Percentiles rank a stretch among this genome's conserved stretches.
These are phyloP conservation scores for Drosophila ercepeae DNA, from an alignment of 1,140 invertebrate species.

Conservation along the genomic window DNA sequence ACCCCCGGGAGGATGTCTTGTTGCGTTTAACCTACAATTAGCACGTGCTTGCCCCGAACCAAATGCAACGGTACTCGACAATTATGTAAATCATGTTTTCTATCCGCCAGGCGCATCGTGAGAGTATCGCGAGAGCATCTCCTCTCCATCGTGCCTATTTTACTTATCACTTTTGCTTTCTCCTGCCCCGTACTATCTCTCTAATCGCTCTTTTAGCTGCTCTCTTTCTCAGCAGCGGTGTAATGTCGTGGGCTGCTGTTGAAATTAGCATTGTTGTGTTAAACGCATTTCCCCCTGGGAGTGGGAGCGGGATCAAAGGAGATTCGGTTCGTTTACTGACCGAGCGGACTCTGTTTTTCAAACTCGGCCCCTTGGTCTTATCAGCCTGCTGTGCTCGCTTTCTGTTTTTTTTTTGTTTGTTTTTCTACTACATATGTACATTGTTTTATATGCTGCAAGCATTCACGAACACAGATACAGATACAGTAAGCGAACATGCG, in stretches of 20 bases:
- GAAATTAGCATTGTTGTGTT: constrained; percentile 54
- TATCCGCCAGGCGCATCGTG: constrained; percentile 18
- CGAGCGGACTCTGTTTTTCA: constrained; percentile 15
- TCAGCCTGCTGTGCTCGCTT: constrained; percentile 25
- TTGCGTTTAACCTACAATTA: constrained; percentile 80
- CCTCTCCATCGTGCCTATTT: constrained; percentile 6
- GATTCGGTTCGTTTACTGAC: constrained; percentile 10
- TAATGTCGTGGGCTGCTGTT: constrained; percentile 38
- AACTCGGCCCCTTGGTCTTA: constrained; percentile 40
- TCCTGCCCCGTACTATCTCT: constrained; percentile 9
- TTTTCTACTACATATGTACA: constrained; percentile 25
- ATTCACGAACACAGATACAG: neutral
- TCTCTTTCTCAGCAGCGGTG: constrained; percentile 18
- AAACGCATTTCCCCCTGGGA: constrained; percentile 4
- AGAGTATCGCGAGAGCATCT: neutral
- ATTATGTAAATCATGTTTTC: constrained; percentile 81
- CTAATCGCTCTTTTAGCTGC: neutral
- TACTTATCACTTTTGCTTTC: constrained; percentile 39
- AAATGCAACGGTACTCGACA: constrained; percentile 43
- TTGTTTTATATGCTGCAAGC: neutral
- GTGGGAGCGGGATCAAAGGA: constrained; percentile 15
- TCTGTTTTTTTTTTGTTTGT: constrained; percentile 59
- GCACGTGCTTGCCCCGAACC: constrained; percentile 66
- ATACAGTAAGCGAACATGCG: constrained; percentile 27
- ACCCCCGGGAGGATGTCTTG: constrained; percentile 58